phyloP scores from a whole-genome alignment of 1,140 invertebrate genomes.

The Heliconius hewitsoni region DNA sequence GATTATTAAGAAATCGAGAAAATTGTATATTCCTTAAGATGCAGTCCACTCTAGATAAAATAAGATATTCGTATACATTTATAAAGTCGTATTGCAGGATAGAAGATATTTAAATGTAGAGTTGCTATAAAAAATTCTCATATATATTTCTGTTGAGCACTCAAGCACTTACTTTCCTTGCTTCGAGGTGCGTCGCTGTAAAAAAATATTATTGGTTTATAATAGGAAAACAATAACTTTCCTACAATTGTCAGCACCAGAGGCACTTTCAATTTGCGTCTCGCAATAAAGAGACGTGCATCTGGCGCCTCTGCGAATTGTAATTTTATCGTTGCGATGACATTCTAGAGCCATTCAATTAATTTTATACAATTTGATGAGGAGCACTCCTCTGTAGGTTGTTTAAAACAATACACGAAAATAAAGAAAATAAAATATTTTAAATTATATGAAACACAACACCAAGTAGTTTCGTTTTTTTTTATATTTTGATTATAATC shows the following conservation, averaged over 20 bases:
- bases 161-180: background rate
- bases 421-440: background rate
- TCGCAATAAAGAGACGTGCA: constrained; percentile 70
- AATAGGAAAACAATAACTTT: constrained; percentile 75
- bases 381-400: constrained; percentile 8
- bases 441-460: background rate
- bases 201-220: constrained; percentile 47
- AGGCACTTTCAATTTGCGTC: constrained; percentile 68
- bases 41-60: constrained; percentile 15
- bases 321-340: constrained; percentile 73
- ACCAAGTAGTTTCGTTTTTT: background rate
- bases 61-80: constrained; percentile 3
- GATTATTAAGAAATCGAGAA: constrained; percentile 5
- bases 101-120: constrained; percentile 9
- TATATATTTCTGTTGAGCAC: constrained; percentile 7
- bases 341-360: constrained; percentile 68
- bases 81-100: constrained; percentile 1
- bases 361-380: constrained; percentile 55
- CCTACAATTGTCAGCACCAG: constrained; percentile 59
- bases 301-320: constrained; percentile 74
- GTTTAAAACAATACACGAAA: background rate
- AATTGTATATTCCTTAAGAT: background rate
- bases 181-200: background rate
- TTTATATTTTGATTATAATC: constrained; percentile 2
- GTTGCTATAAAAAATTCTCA: background rate